Evolutionary conservation across 2,113 vertebrate species (phyloP), one percentile per base, ranked within the genome.

Genomic region (Gymnogyps californianus): DNA sequence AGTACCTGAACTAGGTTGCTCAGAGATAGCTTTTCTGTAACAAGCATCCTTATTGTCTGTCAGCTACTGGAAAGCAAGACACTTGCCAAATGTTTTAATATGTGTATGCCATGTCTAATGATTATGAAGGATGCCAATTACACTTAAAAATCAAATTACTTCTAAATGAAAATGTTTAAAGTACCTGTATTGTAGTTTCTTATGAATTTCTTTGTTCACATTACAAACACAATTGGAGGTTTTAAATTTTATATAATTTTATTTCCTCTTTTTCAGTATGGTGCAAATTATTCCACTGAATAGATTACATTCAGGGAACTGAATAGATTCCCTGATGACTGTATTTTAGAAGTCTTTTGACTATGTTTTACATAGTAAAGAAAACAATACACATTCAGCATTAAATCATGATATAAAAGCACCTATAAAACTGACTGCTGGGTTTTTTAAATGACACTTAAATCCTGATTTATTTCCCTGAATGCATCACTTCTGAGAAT

Each of bases 371-470:
- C 87, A 80, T n/a, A 90, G 72, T 77, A 87, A 83, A 91, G 92
- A 91, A 96, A 96, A 91, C 61, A 95, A 89, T 85, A 71, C 29
- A 87, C 81, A 83, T 55, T 70, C 65, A 80, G 71, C 77, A 54
- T 77, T 96, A 96, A 93, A 97, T 94, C 84, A 95, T 85, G 5
- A 72, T 66, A 89, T 70, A 96, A 95, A 97, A 96, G 54, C 58
- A 94, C 32, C 84, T 85, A 90, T 93, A 96, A 96, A 94, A 77
- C 84, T 85, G 89, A 89, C 81, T 87, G 69, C 61, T 83, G 19
- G 25, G 24, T 52, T 95, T 94, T 95, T 85, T 1, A 78, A 82
- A 87, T 69, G 78, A 34, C 71, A 83, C 75, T 94, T 89, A 84
- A 92, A 85, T 83, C 52, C 20, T 95, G 91, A 96, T 91, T 94